phyloP scores from a whole-genome alignment of 2,888 invertebrate genomes.

The Coronaproctus castanopsis region DNA sequence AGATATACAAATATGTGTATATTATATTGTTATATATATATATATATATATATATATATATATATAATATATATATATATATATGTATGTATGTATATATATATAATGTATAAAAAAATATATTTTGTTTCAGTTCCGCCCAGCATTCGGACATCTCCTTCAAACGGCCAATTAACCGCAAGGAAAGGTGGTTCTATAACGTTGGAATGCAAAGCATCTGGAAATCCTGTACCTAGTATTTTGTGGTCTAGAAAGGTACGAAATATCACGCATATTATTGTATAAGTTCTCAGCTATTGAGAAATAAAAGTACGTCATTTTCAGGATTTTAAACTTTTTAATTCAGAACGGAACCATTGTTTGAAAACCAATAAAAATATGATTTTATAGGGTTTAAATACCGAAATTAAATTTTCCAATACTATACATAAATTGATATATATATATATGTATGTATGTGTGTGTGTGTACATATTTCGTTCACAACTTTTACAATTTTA shows the following conservation, averaged over 20 bases:
- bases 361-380: too few species aligned
- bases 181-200: constrained; percentile 41
- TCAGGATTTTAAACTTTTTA: too few species aligned
- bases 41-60: neutral
- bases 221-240: constrained; percentile 49
- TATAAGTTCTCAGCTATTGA: too few species aligned
- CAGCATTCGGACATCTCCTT: constrained; percentile 42
- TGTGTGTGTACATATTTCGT: too few species aligned
- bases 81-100: neutral
- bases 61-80: neutral
- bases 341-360: too few species aligned
- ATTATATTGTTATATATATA: neutral
- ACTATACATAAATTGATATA: too few species aligned
- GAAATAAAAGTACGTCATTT: too few species aligned
- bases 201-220: constrained; percentile 46
- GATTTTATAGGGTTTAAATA: too few species aligned
- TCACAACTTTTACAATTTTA: too few species aligned
- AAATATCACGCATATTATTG: too few species aligned
- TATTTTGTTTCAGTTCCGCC: constrained; percentile 34
- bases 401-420: too few species aligned
- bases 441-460: too few species aligned
- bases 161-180: constrained; percentile 41
- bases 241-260: constrained; percentile 45
- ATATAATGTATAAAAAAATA: neutral
- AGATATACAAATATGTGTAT: neutral